A percentile compares a stretch with the other conserved stretches of the same genome.
Evolutionary conservation across 2,888 invertebrate species (phyloP).

Genomic region (Bhutanitis thaidina): DNA sequence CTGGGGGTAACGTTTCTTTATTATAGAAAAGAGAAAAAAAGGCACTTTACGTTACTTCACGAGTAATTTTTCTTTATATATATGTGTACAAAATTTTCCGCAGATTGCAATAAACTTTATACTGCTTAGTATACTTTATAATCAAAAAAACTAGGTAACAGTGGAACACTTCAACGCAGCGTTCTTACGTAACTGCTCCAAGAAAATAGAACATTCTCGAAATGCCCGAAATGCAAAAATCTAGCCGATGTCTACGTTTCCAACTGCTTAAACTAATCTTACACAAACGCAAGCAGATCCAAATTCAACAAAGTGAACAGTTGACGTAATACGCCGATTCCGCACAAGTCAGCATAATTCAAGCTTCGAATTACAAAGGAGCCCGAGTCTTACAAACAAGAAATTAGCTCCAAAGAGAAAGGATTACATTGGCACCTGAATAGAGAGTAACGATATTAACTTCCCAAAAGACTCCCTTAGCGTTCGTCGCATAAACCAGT

Average conservation of each 20-base stretch:
- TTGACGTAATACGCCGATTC: background rate
- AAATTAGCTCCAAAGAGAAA: conserved; percentile 15
- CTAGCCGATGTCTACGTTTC: background rate
- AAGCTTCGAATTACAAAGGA: conserved; percentile 7
- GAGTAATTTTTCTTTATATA: no score
- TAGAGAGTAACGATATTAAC: conserved; percentile 16
- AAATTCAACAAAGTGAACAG: conserved; percentile 11
- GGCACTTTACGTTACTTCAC: no score
- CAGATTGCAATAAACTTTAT: no score
- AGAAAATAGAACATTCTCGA: no score
- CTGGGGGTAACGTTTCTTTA: no score
- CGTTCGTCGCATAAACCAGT: conserved; percentile 8
- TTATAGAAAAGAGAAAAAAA: no score
- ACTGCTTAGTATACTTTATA: no score
- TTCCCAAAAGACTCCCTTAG: conserved; percentile 9
- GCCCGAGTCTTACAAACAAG: conserved; percentile 9
- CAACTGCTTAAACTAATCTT: background rate
- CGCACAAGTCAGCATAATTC: conserved; percentile 12
- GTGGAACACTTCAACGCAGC: no score
- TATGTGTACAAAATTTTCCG: no score
- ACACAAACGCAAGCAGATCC: background rate
- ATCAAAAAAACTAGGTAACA: no score
- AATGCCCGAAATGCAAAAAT: no score
- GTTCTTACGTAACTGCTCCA: no score
- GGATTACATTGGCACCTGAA: conserved; percentile 19